A percentile compares a stretch with the other conserved stretches of the same genome.
These are phyloP conservation scores for Branchellion lobata DNA, from an alignment of 2,888 invertebrate genomes.

Conservation along the genomic window DNA sequence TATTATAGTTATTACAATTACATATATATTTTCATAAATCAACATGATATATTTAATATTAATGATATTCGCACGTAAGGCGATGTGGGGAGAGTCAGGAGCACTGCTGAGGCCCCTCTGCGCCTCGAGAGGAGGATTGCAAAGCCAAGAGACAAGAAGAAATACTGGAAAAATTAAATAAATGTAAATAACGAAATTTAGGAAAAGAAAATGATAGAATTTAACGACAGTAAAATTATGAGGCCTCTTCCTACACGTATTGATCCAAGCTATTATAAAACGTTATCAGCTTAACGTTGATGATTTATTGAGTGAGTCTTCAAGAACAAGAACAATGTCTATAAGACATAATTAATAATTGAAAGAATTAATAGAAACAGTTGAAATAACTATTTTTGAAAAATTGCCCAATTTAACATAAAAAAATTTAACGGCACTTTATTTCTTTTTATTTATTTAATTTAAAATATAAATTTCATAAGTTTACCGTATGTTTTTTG, in stretches of 20 bases:
- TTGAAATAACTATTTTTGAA: too few relatives aligned
- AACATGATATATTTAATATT: background rate
- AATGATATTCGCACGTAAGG: background rate
- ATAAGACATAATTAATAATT: too few relatives aligned
- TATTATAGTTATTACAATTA: too few relatives aligned
- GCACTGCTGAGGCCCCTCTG: conserved; percentile 97
- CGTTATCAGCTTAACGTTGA: too few relatives aligned
- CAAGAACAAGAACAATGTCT: too few relatives aligned
- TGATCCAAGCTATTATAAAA: too few relatives aligned
- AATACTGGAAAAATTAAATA: background rate
- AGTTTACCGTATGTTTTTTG: background rate
- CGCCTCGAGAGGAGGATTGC: background rate
- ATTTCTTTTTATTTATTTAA: background rate
- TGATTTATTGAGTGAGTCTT: too few relatives aligned
- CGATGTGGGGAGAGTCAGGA: conserved; percentile 98
- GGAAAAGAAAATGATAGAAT: background rate
- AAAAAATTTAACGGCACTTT: too few relatives aligned
- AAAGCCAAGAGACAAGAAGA: background rate
- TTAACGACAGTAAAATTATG: too few relatives aligned
- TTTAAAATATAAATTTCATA: too few relatives aligned
- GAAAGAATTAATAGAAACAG: too few relatives aligned
- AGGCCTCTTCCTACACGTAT: too few relatives aligned
- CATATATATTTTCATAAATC: background rate
- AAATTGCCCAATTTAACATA: background rate
- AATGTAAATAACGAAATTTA: background rate